phyloP scores from a whole-genome alignment of 2,797 vertebrate species.

The Erpetoichthys calabaricus region DNA sequence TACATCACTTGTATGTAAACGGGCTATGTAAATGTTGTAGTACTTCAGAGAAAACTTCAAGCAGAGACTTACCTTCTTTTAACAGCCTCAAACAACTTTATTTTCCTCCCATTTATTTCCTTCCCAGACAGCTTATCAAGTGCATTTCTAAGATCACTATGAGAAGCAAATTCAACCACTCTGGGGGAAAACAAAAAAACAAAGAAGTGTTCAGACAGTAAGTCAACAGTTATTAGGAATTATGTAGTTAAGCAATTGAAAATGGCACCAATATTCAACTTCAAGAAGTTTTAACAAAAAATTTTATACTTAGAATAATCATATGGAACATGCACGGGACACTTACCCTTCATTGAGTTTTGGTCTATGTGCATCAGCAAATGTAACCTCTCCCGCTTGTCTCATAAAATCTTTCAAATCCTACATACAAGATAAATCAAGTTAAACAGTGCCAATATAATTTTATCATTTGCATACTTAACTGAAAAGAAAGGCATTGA shows the following conservation, averaged over 20 bases:
- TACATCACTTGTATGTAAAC: neutral
- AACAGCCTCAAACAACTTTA: slow-evolving; percentile 82
- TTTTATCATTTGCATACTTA: slow-evolving; percentile 5
- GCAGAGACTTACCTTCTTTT: slow-evolving; percentile 55
- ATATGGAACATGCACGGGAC: neutral
- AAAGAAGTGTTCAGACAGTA: neutral
- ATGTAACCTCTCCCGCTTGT: slow-evolving; percentile 95
- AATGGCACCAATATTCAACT: neutral
- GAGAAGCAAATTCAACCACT: slow-evolving; percentile 93
- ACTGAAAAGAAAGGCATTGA: slow-evolving; percentile 9
- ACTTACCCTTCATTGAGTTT: slow-evolving; percentile 91
- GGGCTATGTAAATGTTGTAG: neutral
- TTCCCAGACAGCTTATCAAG: slow-evolving; percentile 93
- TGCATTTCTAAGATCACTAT: slow-evolving; percentile 90
- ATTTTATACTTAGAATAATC: neutral
- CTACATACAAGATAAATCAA: slow-evolving; percentile 60
- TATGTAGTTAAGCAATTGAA: neutral
- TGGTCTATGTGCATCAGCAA: slow-evolving; percentile 89
- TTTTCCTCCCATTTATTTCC: slow-evolving; percentile 95
- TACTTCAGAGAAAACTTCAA: slow-evolving; percentile 3
- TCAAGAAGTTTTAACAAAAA: no score
- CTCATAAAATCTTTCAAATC: slow-evolving; percentile 99
- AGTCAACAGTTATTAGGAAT: neutral
- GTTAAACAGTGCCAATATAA: slow-evolving; percentile 29
- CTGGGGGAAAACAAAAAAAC: slow-evolving; percentile 28